Conservation (phyloP, 2,888 invertebrate species). For the Drosophila kambysellisi region DNA sequence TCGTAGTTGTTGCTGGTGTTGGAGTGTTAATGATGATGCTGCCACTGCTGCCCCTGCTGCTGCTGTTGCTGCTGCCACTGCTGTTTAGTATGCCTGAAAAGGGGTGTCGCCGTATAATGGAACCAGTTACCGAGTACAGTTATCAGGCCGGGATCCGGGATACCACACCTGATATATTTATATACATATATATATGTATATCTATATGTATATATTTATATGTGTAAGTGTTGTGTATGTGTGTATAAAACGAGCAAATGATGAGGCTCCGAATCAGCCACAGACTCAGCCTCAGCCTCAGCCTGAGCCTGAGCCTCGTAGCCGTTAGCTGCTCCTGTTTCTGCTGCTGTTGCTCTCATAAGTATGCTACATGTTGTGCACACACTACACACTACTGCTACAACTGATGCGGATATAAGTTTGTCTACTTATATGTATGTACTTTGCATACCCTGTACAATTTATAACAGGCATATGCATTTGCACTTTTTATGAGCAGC, state of each 20-base stretch:
- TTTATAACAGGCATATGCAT: background rate
- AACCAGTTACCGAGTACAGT: slow-evolving; percentile 37
- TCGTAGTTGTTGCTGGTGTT: slow-evolving; percentile 49
- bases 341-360: slow-evolving; percentile 40
- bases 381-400: slow-evolving; percentile 25
- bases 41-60: slow-evolving; percentile 14
- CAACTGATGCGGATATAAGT: slow-evolving; percentile 6
- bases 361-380: slow-evolving; percentile 57
- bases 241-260: slow-evolving; percentile 75
- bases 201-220: background rate
- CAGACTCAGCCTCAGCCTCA: background rate
- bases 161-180: background rate
- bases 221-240: background rate
- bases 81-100: slow-evolving; percentile 67
- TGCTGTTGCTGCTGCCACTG: slow-evolving; percentile 30
- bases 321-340: slow-evolving; percentile 32
- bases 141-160: slow-evolving; percentile 41
- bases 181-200: background rate
- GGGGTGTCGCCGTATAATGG: slow-evolving; percentile 58
- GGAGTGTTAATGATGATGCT: slow-evolving; percentile 76
- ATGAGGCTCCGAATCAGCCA: slow-evolving; percentile 53
- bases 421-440: slow-evolving; percentile 12
- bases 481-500: background rate
- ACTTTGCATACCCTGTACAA: slow-evolving; percentile 11
- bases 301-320: slow-evolving; percentile 4